Evolutionary conservation across 2,888 invertebrate genomes (phyloP), one percentile per base, ranked within the genome.

Genomic region (Metellina segmentata): DNA sequence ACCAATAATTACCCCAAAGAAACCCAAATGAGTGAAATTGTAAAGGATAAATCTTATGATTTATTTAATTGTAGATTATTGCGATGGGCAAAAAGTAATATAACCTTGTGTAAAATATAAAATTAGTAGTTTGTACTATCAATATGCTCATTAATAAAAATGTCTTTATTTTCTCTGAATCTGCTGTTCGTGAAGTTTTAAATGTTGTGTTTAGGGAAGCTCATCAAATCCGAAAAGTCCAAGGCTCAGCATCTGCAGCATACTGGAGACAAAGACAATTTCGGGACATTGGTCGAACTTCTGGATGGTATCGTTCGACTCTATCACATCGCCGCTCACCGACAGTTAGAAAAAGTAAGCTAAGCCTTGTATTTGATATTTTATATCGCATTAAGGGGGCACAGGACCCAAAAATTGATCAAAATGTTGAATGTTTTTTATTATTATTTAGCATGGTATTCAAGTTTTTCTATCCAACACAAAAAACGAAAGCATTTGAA

Each of bases 301-400:
- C 94, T 97, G 4, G 97, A 97, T 94, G 96, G 96, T 1, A 95
- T 97, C 0, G 95, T 97, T 11, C 95, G 97, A 0, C 95, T 97
- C 81, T 97, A 97, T 94, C 96, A 97, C 93, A 96, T 96, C 7
- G 96, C 96, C 51, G 97, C 97, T 0, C 96, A 97, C 93, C 96
- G 96, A 94, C 96, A 97, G 93, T 93, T 94, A 48, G 94, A 94
- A 87, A 95, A 95, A 93, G 94, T 94, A 81, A 92, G 85, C 20
- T 6, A 75, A 16, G 20, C 0, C 7, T 52, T 34, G 7, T 48
- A 16, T 13, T 49, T n/a, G 8, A 48, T n/a, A n/a, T n/a, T n/a
- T n/a, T n/a, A n/a, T n/a, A n/a, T n/a, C n/a, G n/a, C n/a, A n/a
- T n/a, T n/a, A n/a, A n/a, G n/a, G n/a, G n/a, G n/a, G n/a, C n/a